Conservation (phyloP, 1,140 invertebrate species). For the Halotydeus destructor region DNA sequence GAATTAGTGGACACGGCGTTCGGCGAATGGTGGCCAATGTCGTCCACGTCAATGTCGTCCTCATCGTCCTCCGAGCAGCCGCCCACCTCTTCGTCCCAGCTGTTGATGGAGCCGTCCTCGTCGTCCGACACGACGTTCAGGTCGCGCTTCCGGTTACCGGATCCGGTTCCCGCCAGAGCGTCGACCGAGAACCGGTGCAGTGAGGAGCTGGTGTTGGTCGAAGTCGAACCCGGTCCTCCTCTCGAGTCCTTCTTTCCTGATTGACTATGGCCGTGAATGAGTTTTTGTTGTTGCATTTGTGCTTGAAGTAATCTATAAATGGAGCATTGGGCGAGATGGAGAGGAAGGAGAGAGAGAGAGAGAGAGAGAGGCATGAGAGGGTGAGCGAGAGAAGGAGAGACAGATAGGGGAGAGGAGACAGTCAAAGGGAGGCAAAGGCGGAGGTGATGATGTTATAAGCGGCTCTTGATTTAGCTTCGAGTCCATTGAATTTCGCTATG, state of each 20-base stretch:
- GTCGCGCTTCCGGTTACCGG: neutral
- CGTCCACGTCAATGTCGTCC: slow-evolving; percentile 9
- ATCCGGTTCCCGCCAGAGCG: slow-evolving; percentile 11
- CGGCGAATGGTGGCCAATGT: slow-evolving; percentile 12
- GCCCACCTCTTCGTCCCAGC: slow-evolving; percentile 9
- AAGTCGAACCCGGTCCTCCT: neutral
- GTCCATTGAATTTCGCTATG: too few relatives aligned
- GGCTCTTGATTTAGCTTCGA: too few relatives aligned
- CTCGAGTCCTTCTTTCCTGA: neutral
- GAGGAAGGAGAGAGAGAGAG: neutral
- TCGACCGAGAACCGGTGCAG: slow-evolving; percentile 13
- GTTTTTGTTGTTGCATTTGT: slow-evolving; percentile 15
- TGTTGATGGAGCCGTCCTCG: slow-evolving; percentile 7
- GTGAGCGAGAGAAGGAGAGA: neutral
- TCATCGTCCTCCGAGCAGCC: slow-evolving; percentile 9
- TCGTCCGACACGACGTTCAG: slow-evolving; percentile 12
- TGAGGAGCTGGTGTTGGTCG: slow-evolving; percentile 8
- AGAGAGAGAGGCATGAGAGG: slow-evolving; percentile 7
- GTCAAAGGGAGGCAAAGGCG: slow-evolving; percentile 1
- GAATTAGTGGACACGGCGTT: slow-evolving; percentile 17
- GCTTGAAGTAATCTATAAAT: slow-evolving; percentile 10
- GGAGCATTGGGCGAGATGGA: neutral
- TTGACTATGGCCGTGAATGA: slow-evolving; percentile 8
- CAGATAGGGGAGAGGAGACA: neutral
- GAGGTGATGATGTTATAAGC: too few relatives aligned